Percentiles rank a stretch among this genome's conserved stretches.
Conservation (phyloP, 2,797 vertebrate species). For the Onychomys leucogaster region DNA sequence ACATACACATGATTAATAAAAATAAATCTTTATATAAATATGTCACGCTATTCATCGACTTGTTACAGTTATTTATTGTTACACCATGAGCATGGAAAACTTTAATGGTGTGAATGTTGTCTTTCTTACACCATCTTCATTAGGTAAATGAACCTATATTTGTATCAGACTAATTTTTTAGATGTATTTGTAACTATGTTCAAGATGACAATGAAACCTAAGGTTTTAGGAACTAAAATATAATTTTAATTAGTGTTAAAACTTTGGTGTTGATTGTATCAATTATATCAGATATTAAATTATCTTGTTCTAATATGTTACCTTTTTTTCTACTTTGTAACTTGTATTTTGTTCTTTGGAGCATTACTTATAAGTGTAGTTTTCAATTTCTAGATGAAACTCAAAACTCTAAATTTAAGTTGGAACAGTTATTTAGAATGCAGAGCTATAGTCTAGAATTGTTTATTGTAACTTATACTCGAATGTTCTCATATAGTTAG, state of each 20-base stretch:
- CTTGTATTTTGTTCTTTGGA: conserved; percentile 6
- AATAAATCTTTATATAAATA: background rate
- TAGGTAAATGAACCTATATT: conserved; percentile 7
- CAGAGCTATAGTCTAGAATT: conserved; percentile 28
- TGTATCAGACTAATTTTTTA: conserved; percentile 51
- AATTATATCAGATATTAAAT: conserved; percentile 26
- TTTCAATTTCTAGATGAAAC: conserved; percentile 50
- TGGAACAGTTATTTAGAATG: conserved; percentile 13
- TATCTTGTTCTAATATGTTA: conserved; percentile 14
- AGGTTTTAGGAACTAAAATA: conserved; percentile 39
- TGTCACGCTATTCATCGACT: conserved; percentile 5
- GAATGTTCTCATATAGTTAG: conserved; percentile 16
- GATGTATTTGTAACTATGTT: conserved; percentile 25
- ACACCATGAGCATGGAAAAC: background rate
- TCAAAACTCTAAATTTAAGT: conserved; percentile 51
- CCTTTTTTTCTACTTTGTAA: background rate
- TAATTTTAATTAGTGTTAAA: conserved; percentile 43
- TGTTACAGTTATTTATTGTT: background rate
- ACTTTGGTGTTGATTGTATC: background rate
- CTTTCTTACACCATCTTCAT: background rate
- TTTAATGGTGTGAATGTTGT: background rate
- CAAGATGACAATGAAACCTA: conserved; percentile 34
- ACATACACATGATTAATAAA: background rate
- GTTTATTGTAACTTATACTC: background rate
- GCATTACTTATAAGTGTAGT: conserved; percentile 17